Percentiles rank a stretch among this genome's conserved stretches.
Conservation (phyloP, 2,113 vertebrate genomes). For the Cardinalis cardinalis region DNA sequence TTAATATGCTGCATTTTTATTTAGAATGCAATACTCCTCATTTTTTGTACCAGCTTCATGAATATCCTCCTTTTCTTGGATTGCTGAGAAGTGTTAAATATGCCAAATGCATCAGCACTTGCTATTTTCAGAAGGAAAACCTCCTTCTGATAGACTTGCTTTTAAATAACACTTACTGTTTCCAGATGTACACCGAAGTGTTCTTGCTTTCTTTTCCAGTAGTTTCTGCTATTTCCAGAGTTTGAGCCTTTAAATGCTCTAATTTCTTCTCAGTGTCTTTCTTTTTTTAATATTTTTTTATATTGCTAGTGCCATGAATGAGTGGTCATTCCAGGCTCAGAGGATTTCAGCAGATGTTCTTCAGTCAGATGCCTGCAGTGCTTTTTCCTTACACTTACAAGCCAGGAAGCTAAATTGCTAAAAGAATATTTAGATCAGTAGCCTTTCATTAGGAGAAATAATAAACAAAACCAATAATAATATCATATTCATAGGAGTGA, state of each 20-base stretch:
- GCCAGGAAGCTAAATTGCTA: not conserved
- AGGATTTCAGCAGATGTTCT: not conserved
- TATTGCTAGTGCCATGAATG: not conserved
- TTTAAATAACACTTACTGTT: conserved; percentile 28
- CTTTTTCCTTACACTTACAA: not conserved
- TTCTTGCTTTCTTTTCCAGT: conserved; percentile 7
- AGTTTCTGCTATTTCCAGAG: not conserved
- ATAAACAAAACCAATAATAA: not conserved
- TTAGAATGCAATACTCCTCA: not conserved
- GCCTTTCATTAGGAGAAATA: not conserved
- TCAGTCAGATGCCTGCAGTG: not conserved
- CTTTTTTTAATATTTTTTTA: not conserved
- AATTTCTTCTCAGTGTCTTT: not conserved
- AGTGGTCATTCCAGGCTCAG: not conserved
- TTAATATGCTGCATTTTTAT: not conserved
- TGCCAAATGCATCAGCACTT: conserved; percentile 5
- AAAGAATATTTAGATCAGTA: not conserved
- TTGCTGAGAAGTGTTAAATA: conserved; percentile 20
- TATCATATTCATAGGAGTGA: not conserved
- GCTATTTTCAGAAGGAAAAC: conserved; percentile 24
- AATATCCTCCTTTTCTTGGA: not conserved
- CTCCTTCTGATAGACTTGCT: conserved; percentile 15
- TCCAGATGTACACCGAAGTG: not conserved
- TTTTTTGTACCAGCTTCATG: not conserved
- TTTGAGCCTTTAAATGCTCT: not conserved